These are phyloP conservation scores for Eonycteris spelaea DNA, from an alignment of 2,113 vertebrate species.

Conservation along the genomic window DNA sequence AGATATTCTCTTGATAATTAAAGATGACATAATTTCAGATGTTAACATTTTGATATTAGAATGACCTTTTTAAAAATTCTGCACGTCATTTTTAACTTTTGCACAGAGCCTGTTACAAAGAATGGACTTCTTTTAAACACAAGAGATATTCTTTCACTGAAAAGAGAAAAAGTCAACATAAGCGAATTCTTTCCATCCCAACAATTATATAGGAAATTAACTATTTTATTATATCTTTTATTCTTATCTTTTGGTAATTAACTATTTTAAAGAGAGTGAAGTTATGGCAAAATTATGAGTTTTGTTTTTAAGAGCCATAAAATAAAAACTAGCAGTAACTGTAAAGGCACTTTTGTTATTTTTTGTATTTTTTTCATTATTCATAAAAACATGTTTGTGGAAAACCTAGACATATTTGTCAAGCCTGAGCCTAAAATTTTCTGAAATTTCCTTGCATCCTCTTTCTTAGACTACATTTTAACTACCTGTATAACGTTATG, in stretches of 20 bases:
- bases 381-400: not conserved
- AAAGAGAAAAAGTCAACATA: not conserved
- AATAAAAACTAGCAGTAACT: not conserved
- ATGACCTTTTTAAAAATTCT: conserved; percentile 42
- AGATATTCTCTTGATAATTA: not conserved
- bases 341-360: not conserved
- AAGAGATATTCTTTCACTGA: not conserved
- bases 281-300: not conserved
- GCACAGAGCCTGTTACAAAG: conserved; percentile 12
- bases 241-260: not conserved
- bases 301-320: not conserved
- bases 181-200: not conserved
- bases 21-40: not conserved
- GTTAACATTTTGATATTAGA: conserved; percentile 39
- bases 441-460: not conserved
- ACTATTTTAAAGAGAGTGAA: not conserved
- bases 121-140: conserved; percentile 10
- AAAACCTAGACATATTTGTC: not conserved
- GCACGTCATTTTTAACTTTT: conserved; percentile 36
- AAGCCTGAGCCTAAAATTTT: not conserved
- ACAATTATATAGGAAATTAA: not conserved
- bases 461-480: not conserved
- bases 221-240: no score
- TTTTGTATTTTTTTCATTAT: not conserved
- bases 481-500: not conserved